These are phyloP conservation scores for Clupea harengus DNA, from an alignment of 2,113 vertebrate genomes.

Conservation along the genomic window DNA sequence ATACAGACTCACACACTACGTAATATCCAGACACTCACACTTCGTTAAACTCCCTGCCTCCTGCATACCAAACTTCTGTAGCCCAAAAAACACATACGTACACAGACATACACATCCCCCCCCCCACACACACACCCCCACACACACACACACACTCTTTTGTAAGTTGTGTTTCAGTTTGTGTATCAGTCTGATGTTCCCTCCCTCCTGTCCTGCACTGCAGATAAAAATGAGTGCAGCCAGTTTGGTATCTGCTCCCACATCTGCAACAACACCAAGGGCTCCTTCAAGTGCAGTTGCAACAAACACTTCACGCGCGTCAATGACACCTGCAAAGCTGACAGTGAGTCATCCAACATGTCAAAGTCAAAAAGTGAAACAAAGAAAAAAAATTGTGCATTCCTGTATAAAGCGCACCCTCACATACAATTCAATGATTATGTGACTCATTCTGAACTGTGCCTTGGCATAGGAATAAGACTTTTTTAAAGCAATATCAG, in stretches of 20 bases:
- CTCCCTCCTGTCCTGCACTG: conserved; percentile 12
- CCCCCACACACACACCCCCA: background rate
- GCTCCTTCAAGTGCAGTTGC: conserved; percentile 88
- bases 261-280: conserved; percentile 97
- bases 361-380: background rate
- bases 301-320: conserved; percentile 88
- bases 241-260: conserved; percentile 90
- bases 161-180: background rate
- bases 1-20: background rate
- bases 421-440: too few relatives aligned
- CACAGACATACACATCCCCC: background rate
- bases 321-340: conserved; percentile 90
- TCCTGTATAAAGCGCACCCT: too few relatives aligned
- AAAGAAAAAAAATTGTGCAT: too few relatives aligned
- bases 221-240: conserved; percentile 91
- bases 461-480: too few relatives aligned
- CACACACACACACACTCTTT: background rate
- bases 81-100: background rate
- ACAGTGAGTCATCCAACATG: conserved; percentile 68
- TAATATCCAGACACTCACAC: too few relatives aligned
- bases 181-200: background rate
- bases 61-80: conserved; percentile 67
- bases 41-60: conserved; percentile 12
- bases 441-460: background rate
- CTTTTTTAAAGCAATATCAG: background rate